Base-by-base conservation (phyloP, 2,113 vertebrate species). In the Actenoides lindsayi region DNA sequence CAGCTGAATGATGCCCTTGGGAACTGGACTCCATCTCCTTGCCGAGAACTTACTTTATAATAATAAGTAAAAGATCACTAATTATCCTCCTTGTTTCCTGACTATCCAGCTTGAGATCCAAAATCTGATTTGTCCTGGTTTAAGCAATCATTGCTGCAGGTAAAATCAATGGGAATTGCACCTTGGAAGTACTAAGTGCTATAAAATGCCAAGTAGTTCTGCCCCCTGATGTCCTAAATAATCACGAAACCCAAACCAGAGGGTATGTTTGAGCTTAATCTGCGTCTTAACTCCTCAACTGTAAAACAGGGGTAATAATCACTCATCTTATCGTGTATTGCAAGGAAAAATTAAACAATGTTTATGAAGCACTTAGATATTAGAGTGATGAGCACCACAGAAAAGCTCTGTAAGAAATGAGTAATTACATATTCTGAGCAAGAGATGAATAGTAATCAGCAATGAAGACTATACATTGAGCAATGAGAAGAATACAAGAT, bases 361-460 rank as follows among this genome's bases (percentile, higher is more conserved):
- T 63, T 96, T 90, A 41, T 86, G 68, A 94, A 90, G 78, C 68
- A 74, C 75, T 93, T 42, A 3, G 50, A 78, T 83, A 92, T 77
- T 75, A 59, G 14, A 86, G 87, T 41, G 90, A 91, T 53, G 78
- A 94, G 56, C 56, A 75, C 56, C 76, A 78, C 13, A 87, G 82
- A 96, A 96, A 93, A 87, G 76, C 92, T 81, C 84, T 89, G 56
- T 46, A 71, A 90, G 60, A 95, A 94, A 68, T 75, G 24, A 94
- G 79, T 77, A 91, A 96, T 96, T 94, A 92, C 21, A 33, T 90
- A 83, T 92, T 95, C 83, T 79, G 86, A 93, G 73, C 64, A 71
- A 90, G 33, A 20, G 68, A 86, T 94, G 93, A 95, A 83, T 56
- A 93, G 56, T 42, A 93, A 93, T 92, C 83, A 92, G 89, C 77